A percentile compares a stretch with the other conserved stretches of the same genome.
Evolutionary conservation across 2,888 invertebrate genomes (phyloP).

Genomic region (Synergus japonicus): DNA sequence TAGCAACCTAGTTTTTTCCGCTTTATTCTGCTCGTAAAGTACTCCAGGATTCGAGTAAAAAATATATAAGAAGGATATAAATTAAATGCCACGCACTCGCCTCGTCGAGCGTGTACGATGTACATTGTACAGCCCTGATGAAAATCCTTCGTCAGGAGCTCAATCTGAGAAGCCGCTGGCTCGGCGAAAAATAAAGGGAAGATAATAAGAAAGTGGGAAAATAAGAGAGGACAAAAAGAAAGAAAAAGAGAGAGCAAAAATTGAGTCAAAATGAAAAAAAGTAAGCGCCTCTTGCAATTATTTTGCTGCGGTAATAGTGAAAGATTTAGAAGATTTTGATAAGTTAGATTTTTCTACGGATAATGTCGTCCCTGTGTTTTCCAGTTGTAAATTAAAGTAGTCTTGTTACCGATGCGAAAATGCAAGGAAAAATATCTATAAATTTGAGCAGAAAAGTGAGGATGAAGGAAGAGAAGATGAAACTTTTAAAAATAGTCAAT

Average conservation of each 20-base stretch:
- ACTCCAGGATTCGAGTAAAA: constrained; percentile 7
- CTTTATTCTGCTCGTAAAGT: constrained; percentile 22
- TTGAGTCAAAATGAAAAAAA: background rate
- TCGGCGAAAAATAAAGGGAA: constrained; percentile 17
- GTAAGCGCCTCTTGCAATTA: background rate
- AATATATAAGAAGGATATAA: constrained; percentile 18
- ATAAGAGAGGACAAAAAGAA: constrained; percentile 13
- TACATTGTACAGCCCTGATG: background rate
- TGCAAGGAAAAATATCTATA: background rate
- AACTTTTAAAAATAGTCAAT: background rate
- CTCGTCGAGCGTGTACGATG: background rate
- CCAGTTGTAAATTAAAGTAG: too few species aligned
- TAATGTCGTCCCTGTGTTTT: too few species aligned
- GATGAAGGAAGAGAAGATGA: background rate
- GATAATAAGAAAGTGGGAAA: constrained; percentile 14
- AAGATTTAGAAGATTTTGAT: background rate
- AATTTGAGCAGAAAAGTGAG: background rate
- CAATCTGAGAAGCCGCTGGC: constrained; percentile 28
- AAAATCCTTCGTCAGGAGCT: constrained; percentile 26
- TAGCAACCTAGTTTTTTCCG: constrained; percentile 10
- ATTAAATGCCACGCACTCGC: constrained; percentile 20
- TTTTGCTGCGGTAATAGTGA: background rate
- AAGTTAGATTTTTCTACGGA: background rate
- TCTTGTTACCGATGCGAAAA: background rate
- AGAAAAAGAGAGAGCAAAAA: constrained; percentile 1